Evolutionary conservation across 2,797 vertebrate genomes (phyloP).

Genomic region (Discoglossus pictus): DNA sequence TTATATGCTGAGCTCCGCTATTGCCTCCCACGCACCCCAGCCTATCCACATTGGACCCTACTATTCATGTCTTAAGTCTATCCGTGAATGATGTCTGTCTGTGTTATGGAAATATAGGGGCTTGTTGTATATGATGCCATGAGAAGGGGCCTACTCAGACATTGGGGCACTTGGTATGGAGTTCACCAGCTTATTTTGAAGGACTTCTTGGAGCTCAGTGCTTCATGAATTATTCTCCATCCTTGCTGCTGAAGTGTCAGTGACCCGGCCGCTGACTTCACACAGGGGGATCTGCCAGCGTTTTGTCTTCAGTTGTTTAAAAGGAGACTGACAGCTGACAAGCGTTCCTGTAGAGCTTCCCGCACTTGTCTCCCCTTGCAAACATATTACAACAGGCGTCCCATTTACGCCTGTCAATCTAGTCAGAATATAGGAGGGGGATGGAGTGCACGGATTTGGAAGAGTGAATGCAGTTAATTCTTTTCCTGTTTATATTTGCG

Average conservation of each 20-base stretch:
- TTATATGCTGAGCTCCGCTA: background rate
- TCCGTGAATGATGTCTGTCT: slow-evolving; percentile 17
- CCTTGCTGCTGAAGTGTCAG: slow-evolving; percentile 38
- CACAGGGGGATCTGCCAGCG: slow-evolving; percentile 41
- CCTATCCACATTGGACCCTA: background rate
- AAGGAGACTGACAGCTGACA: slow-evolving; percentile 53
- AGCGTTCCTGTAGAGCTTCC: slow-evolving; percentile 44
- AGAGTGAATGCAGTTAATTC: slow-evolving; percentile 44
- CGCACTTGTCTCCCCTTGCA: slow-evolving; percentile 25
- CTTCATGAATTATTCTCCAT: slow-evolving; percentile 48
- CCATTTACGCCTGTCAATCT: slow-evolving; percentile 49
- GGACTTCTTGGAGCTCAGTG: slow-evolving; percentile 27
- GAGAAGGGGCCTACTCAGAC: background rate
- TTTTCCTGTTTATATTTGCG: slow-evolving; percentile 16
- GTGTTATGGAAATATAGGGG: background rate
- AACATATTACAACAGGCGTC: slow-evolving; percentile 49
- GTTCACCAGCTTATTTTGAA: slow-evolving; percentile 17
- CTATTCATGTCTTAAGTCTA: background rate
- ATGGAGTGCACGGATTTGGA: slow-evolving; percentile 31
- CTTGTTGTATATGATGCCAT: background rate
- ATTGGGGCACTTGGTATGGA: background rate
- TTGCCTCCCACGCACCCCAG: background rate
- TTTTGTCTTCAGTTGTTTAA: slow-evolving; percentile 50
- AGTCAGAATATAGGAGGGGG: slow-evolving; percentile 30
- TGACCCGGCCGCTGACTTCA: slow-evolving; percentile 47